Evolutionary conservation across 2,113 vertebrate genomes (phyloP).

Genomic region (Poeciliopsis turrubarensis): DNA sequence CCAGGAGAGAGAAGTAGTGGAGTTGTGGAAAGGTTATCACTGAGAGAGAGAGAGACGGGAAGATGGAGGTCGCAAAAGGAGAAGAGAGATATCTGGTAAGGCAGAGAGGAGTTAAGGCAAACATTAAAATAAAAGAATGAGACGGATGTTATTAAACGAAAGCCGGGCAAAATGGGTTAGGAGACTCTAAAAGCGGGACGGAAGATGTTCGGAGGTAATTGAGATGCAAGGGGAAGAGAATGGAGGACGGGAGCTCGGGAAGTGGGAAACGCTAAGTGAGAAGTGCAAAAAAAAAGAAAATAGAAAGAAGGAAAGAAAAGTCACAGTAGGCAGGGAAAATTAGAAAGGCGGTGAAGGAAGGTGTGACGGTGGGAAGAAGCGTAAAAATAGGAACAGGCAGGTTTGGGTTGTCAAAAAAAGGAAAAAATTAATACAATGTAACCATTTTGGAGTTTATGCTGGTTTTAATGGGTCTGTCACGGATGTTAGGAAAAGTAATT

Average conservation of each 20-base stretch:
- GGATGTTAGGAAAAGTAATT: too few species aligned
- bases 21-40: conserved; percentile 24
- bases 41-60: background rate
- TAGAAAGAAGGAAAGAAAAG: background rate
- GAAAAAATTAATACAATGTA: too few species aligned
- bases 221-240: conserved; percentile 31
- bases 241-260: background rate
- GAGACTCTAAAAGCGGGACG: conserved; percentile 39
- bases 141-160: conserved; percentile 36
- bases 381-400: background rate
- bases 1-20: conserved; percentile 22
- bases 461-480: too few species aligned
- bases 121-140: conserved; percentile 35
- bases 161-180: conserved; percentile 24
- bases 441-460: too few species aligned
- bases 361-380: background rate
- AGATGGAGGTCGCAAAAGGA: conserved; percentile 19
- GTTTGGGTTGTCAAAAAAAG: background rate
- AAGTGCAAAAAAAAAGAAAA: background rate
- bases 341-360: conserved; percentile 2
- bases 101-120: conserved; percentile 22
- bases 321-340: conserved; percentile 12
- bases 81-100: conserved; percentile 30
- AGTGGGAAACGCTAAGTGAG: conserved; percentile 15
- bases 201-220: conserved; percentile 11